phyloP scores from a whole-genome alignment of 2,888 invertebrate species.

The Argyresthia albistria region DNA sequence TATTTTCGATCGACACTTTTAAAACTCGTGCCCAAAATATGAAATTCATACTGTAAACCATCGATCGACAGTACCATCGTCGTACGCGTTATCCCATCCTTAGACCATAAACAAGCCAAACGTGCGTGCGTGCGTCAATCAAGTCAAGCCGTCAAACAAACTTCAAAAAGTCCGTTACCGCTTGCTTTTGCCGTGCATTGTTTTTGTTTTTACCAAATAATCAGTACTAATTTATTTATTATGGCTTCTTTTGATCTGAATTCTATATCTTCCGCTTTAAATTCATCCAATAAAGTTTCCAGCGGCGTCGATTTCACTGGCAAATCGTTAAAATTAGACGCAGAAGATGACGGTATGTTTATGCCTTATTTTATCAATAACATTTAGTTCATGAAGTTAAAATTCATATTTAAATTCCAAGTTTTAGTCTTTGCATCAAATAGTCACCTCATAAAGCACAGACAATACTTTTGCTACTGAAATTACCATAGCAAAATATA shows the following conservation, averaged over 20 bases:
- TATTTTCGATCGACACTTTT: no score
- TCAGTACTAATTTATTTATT: conserved; percentile 12
- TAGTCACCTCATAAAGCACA: not conserved
- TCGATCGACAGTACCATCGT: no score
- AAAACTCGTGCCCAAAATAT: no score
- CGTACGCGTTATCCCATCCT: no score
- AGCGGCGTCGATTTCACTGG: conserved; percentile 87
- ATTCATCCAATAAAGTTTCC: conserved; percentile 45
- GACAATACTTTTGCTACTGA: not conserved
- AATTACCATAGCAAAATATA: not conserved
- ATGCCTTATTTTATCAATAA: conserved; percentile 3
- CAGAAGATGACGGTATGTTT: conserved; percentile 82
- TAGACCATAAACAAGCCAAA: no score
- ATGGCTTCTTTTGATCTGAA: conserved; percentile 71
- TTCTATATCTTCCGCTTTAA: conserved; percentile 62
- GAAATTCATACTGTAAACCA: no score
- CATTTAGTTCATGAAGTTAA: not conserved
- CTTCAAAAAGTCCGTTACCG: conserved; percentile 3
- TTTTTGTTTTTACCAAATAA: conserved; percentile 6
- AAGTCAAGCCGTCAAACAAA: no score
- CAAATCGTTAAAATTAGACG: conserved; percentile 83
- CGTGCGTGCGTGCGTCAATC: not conserved
- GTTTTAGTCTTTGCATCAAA: not conserved
- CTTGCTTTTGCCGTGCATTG: not conserved
- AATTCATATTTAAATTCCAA: not conserved